Evolutionary conservation across 2,113 vertebrate species (phyloP).

Genomic region (Cacatua alba): DNA sequence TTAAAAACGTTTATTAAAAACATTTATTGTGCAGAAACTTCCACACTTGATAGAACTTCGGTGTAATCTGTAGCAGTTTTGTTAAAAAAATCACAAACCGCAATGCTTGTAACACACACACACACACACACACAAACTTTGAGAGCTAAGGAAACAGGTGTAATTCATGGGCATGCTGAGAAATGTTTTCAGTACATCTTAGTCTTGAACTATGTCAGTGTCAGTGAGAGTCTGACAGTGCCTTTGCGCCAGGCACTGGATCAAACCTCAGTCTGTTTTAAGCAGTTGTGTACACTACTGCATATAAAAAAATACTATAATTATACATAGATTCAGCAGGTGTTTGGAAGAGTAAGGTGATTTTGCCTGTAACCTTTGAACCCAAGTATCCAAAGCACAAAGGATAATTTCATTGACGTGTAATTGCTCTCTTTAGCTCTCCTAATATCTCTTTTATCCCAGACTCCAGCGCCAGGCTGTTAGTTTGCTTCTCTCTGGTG

Average conservation of each 20-base stretch:
- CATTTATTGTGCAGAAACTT: neutral
- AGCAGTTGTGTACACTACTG: neutral
- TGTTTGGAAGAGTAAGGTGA: neutral
- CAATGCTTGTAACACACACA: neutral
- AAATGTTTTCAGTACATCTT: neutral
- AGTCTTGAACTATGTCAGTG: neutral
- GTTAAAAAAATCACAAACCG: neutral
- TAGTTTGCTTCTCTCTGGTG: neutral
- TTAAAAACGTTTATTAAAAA: neutral
- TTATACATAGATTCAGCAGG: neutral
- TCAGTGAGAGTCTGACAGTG: neutral
- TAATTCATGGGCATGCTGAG: neutral
- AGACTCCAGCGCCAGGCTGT: neutral
- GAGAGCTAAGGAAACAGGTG: neutral
- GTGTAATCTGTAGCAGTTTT: neutral
- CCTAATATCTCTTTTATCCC: neutral
- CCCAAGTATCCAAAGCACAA: neutral
- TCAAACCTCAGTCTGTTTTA: neutral
- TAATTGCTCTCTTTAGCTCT: neutral
- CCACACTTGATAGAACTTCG: neutral
- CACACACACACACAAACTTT: neutral
- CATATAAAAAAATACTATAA: neutral
- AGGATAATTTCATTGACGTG: neutral
- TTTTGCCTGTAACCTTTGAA: neutral
- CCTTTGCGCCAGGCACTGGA: neutral